Evolutionary conservation across 37 sponge, comb jelly and placozoan species (phyloP), one percentile per base, ranked within the genome.

Genomic region (Corticium candelabrum): DNA sequence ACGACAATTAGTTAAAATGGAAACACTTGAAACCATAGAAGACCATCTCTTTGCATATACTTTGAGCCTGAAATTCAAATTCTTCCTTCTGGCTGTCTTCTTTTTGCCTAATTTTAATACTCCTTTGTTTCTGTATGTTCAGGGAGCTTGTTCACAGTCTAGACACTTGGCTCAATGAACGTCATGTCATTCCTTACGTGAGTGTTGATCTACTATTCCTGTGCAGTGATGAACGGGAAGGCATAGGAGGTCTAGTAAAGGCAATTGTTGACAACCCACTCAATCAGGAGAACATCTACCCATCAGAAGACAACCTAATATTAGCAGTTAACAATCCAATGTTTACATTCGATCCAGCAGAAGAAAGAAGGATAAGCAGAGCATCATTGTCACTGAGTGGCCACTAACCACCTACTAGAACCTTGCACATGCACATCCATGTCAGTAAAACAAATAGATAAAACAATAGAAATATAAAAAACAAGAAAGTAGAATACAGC

Each of bases 91-190:
- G 37, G 2, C 37, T 32, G 3, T 3, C 3, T 2, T 2, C n/a
- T 3, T 39, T 39, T 2, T 32, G 27, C 2, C 29, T 34, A n/a
- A 11, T 3, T 69, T 3, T 3, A 27, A 69, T 3, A 69, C 15
- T 69, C 35, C 39, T 32, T 74, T 4, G 37, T 33, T 68, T 34
- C 30, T 73, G 27, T 15, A 32, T 31, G 5, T 77, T 5, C 80
- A 90, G 91, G 33, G 81, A 84, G 11, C 82, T 90, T 76, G 30
- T 87, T 0, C 70, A 56, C 50, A 27, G n/a, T 1, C 29, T 90
- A 39, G 91, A 87, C 69, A 82, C 84, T 35, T 90, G 91, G 91
- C 81, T 90, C 70, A 78, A 77, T 37, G 91, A 87, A 39, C 68
- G 88, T 5, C 91, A 90, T 37, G 37, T 70, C 34, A 43, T 90